Evolutionary conservation across 2,113 vertebrate genomes (phyloP).

Genomic region (Scytalopus superciliaris): DNA sequence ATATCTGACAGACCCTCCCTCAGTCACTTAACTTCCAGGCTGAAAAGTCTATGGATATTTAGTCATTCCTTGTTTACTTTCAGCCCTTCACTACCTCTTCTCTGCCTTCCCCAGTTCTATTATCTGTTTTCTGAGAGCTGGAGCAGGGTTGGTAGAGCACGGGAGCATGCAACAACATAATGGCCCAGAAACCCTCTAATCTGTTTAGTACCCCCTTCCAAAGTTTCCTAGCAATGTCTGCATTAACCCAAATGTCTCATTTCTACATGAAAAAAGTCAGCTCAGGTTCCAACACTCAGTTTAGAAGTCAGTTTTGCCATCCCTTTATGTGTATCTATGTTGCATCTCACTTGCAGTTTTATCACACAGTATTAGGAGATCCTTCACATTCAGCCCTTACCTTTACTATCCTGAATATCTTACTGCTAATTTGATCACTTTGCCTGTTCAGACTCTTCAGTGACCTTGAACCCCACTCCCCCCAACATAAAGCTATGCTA

Average conservation of each 20-base stretch:
- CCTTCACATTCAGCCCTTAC: neutral
- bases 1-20: neutral
- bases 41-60: neutral
- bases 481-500: neutral
- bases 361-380: neutral
- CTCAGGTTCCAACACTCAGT: neutral
- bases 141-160: neutral
- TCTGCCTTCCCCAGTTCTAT: neutral
- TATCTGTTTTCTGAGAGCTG: neutral
- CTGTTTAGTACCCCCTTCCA: neutral
- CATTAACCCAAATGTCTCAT: neutral
- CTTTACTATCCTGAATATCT: neutral
- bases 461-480: neutral
- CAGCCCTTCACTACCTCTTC: neutral
- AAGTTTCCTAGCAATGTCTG: neutral
- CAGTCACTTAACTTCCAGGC: neutral
- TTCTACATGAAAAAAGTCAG: neutral
- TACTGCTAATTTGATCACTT: neutral
- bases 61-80: neutral
- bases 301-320: neutral
- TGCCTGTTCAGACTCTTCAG: neutral
- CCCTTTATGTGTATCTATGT: neutral
- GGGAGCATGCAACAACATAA: neutral
- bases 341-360: neutral
- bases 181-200: neutral